phyloP scores from a whole-genome alignment of 2,888 invertebrate genomes.

The Chrysolina americana region DNA sequence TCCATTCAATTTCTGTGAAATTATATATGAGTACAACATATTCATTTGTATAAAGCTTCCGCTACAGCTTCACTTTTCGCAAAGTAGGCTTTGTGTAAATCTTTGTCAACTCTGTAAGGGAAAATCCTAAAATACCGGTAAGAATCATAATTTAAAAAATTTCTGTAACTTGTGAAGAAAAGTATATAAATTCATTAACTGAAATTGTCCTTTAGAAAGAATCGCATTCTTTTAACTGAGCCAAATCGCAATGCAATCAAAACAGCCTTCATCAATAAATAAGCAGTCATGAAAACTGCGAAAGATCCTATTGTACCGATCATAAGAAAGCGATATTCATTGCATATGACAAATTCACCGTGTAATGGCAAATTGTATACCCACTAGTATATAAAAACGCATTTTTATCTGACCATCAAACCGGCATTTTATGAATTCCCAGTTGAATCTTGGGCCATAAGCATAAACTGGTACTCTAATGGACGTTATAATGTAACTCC shows the following conservation, averaged over 20 bases:
- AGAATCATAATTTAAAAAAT: neutral
- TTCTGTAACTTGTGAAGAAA: neutral
- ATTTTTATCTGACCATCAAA: neutral
- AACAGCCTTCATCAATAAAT: too few species aligned
- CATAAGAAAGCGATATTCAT: too few species aligned
- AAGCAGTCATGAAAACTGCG: too few species aligned
- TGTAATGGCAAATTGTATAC: neutral
- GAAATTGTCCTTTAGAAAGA: too few species aligned
- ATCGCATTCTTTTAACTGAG: too few species aligned
- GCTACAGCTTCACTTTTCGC: slow-evolving; percentile 25
- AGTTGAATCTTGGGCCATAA: neutral
- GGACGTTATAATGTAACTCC: slow-evolving; percentile 13
- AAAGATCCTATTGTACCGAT: too few species aligned
- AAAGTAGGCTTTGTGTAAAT: slow-evolving; percentile 21
- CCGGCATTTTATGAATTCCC: slow-evolving; percentile 5
- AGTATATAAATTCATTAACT: too few species aligned
- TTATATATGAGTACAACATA: too few species aligned
- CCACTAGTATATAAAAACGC: neutral
- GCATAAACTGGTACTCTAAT: slow-evolving; percentile 3
- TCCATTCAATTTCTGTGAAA: too few species aligned
- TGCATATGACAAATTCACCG: neutral
- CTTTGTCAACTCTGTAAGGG: neutral
- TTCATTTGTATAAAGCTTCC: neutral
- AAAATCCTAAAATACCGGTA: neutral
- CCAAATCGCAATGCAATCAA: too few species aligned